Base-by-base conservation (phyloP, 2,797 vertebrate species). In the Ambastaia sidthimunki region DNA sequence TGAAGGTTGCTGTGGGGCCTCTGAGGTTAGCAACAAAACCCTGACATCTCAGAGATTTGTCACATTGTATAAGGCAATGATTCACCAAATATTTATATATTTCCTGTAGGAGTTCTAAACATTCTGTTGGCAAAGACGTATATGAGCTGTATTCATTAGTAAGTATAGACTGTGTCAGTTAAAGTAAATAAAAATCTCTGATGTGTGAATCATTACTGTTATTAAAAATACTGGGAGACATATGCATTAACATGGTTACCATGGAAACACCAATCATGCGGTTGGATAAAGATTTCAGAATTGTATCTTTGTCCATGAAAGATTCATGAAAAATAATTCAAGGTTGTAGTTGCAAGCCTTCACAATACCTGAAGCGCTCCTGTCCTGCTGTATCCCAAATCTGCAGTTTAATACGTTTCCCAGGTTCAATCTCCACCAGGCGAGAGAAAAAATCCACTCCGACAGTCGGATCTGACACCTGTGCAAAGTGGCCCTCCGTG, bases 391-490 rank as follows among this genome's bases (percentile, higher is more conserved):
- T 97, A 89, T 97, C 96, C 95, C 96, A 96, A 88, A 97, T 97
- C 90, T 97, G 96, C 16, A 98, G 94, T 89, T 98, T 98, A 92
- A 98, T 97, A 77, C 96, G 89, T 84, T 98, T 98, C 48, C 96
- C 96, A 0, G 96, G 96, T 85, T 98, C 96, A 50, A 98, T 97
- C 93, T 98, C 97, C 89, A 98, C 95, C 91, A 98, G 92, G 59
- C 97, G 93, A 37, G 96, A 98, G 93, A 98, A 98, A 90, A 98
- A 98, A 91, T 98, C 97, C 90, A 98, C 97, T 1, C 97, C 97
- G 50, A 98, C 97, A 0, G 96, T 98, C 7, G 97, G 97, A 90
- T 98, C 96, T 0, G 96, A 98, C 88, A 96, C 96, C 89, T 97
- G 95, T 77, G 96, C 96, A 75, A 98, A 98, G 83, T 96, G 95